phyloP scores from a whole-genome alignment of 2,888 invertebrate species.

The Tillus elongatus region DNA sequence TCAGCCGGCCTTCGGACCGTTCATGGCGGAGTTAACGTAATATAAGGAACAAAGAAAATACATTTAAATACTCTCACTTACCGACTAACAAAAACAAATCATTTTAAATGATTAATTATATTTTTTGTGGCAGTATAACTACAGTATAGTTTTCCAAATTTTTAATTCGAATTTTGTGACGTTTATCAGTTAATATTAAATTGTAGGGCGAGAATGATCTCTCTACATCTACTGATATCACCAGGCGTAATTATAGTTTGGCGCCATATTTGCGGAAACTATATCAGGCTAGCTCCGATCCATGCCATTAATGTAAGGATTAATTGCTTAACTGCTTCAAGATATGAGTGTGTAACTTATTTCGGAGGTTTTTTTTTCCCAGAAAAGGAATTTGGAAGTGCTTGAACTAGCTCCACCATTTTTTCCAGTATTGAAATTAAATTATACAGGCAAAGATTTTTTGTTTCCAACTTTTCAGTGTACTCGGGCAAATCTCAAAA shows the following conservation, averaged over 20 bases:
- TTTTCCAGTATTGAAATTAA: background rate
- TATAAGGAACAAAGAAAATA: no score
- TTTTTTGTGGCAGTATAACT: no score
- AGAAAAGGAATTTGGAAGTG: constrained; percentile 1
- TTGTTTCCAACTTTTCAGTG: constrained; percentile 1
- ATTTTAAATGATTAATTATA: no score
- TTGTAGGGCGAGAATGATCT: constrained; percentile 2
- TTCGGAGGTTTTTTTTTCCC: background rate
- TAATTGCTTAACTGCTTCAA: no score
- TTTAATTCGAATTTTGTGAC: background rate
- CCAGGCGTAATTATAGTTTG: background rate
- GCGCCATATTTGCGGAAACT: no score
- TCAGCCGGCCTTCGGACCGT: no score
- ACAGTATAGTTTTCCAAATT: no score
- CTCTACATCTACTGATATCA: constrained; percentile 2
- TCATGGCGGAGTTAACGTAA: no score
- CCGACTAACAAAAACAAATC: no score
- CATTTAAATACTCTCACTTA: no score
- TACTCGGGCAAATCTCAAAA: background rate
- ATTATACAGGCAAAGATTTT: background rate
- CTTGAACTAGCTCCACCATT: background rate
- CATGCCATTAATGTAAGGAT: no score
- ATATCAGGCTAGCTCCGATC: no score
- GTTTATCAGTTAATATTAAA: background rate
- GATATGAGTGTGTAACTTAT: background rate